Evolutionary conservation across 2,113 vertebrate genomes (phyloP), one percentile per base, ranked within the genome.

Genomic region (Camelus dromedarius): DNA sequence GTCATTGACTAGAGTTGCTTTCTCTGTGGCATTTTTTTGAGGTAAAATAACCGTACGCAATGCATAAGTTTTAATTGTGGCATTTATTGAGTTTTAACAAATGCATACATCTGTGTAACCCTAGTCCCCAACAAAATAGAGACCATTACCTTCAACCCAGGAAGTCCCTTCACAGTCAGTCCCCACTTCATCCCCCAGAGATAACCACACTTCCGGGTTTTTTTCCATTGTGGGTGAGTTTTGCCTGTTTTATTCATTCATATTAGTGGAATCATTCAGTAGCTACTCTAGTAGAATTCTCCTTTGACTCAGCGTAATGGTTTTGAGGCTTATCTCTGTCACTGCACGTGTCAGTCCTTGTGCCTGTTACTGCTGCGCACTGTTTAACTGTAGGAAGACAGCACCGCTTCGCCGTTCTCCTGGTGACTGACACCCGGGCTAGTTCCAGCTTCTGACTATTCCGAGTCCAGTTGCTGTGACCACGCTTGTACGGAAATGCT

Each of bases 31-130:
- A 56, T 38, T 86, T 64, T 85, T 95, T 87, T 66, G 62, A 87
- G 24, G 26, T 73, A 92, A 83, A 80, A 87, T 75, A 38, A 84
- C 84, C 5, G 46, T 89, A 54, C 14, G 24, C 76, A 97, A 87
- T 54, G 13, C 2, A 30, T 5, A 52, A 28, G 64, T 80, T 79
- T 72, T 94, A 54, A 82, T 8, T 72, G 35, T 69, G 60, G 50
- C 50, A 48, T 93, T 46, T 86, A 50, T 26, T 94, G 79, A n/a
- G 13, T 88, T 69, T 56, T 92, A 58, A 94, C 67, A 94, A 26
- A 38, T 83, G 28, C 35, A 18, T 24, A 6, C 16, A 62, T 19
- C 50, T 87, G 8, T 70, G 26, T 75, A 35, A 66, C 15, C 11
- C 32, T 54, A 12, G 48, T 92, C 19, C 28, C 11, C 72, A 64